Percentiles rank a stretch among this genome's conserved stretches.
These are phyloP conservation scores for Lasiurus cinereus DNA, from an alignment of 2,113 vertebrate species.

Conservation along the genomic window DNA sequence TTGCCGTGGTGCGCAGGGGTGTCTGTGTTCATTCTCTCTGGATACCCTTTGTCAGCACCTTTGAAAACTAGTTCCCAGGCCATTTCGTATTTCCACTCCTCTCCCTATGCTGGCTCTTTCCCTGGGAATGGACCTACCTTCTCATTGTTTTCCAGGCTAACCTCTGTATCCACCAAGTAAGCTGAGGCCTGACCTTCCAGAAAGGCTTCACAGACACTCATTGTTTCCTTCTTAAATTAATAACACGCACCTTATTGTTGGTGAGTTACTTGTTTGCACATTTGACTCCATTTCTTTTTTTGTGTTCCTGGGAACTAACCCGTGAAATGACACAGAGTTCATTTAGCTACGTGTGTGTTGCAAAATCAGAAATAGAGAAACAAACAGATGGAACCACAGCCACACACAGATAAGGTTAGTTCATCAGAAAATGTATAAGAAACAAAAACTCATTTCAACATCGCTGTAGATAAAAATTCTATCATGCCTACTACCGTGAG, in stretches of 20 bases:
- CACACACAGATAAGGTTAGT: background rate
- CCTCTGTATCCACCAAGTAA: background rate
- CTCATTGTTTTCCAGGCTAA: background rate
- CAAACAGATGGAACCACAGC: background rate
- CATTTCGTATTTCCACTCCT: background rate
- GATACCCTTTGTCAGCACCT: background rate
- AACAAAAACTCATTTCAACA: constrained; percentile 6
- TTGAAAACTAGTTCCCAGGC: background rate
- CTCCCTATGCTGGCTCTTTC: background rate
- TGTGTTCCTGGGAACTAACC: background rate
- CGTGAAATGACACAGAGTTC: background rate
- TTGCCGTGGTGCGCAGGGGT: background rate
- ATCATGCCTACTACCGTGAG: background rate
- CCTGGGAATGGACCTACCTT: background rate
- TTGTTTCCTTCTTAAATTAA: background rate
- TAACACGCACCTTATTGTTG: background rate
- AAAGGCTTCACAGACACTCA: background rate
- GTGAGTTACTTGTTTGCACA: background rate
- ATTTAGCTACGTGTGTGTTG: background rate
- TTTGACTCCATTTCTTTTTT: constrained; percentile 9
- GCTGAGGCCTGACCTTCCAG: background rate
- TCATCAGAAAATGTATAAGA: background rate
- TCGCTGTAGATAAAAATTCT: background rate
- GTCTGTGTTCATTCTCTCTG: background rate
- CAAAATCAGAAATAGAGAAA: background rate